Evolutionary conservation across 92 coral and sea anemone genomes (phyloP).

Genomic region (Porites divaricata): DNA sequence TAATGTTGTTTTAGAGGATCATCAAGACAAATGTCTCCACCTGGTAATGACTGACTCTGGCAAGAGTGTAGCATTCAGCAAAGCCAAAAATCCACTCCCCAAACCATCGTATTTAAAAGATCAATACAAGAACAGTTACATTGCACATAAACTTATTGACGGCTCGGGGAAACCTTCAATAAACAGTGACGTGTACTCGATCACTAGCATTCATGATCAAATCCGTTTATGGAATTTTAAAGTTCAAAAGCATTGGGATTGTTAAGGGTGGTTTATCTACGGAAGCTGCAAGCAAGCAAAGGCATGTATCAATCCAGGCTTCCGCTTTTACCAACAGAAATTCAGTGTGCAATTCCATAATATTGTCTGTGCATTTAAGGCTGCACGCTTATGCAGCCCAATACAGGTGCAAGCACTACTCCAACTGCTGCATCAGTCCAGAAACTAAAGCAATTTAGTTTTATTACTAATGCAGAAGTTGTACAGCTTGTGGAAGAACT

Average conservation of each 20-base stretch:
- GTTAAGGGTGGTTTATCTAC: background rate
- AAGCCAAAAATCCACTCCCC: constrained; percentile 14
- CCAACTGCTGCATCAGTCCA: too few species aligned
- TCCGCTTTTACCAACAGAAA: too few species aligned
- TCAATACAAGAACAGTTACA: constrained; percentile 18
- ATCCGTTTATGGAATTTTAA: background rate
- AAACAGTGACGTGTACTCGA: constrained; percentile 28
- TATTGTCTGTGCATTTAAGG: too few species aligned
- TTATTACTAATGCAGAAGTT: too few species aligned
- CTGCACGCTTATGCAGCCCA: too few species aligned
- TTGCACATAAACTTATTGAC: constrained; percentile 39
- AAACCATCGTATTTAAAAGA: constrained; percentile 22
- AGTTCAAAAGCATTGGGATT: background rate
- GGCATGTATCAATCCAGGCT: too few species aligned
- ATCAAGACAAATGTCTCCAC: constrained; percentile 23
- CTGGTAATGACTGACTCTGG: constrained; percentile 38
- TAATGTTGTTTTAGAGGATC: constrained; percentile 33
- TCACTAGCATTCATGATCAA: constrained; percentile 39
- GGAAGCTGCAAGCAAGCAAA: constrained; percentile 2
- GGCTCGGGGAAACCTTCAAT: constrained; percentile 43
- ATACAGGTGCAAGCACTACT: too few species aligned
- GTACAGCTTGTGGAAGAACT: too few species aligned
- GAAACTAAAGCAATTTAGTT: too few species aligned
- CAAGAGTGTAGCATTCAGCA: constrained; percentile 10
- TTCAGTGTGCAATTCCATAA: too few species aligned